These are phyloP conservation scores for Apteryx mantelli DNA, from an alignment of 2,113 vertebrate species.

Conservation along the genomic window DNA sequence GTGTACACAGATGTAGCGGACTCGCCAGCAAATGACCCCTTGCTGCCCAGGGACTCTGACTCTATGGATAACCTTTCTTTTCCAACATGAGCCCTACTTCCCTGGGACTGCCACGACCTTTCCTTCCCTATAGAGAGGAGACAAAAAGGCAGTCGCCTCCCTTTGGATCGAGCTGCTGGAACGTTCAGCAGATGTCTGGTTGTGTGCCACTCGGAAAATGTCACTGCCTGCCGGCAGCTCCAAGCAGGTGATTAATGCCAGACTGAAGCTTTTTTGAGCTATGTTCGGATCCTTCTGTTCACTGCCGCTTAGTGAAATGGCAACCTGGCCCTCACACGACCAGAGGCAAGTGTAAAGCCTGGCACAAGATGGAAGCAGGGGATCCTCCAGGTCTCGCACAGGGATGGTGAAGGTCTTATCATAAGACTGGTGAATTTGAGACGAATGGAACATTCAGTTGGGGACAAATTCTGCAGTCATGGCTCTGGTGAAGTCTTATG, in stretches of 20 bases:
- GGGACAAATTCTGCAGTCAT: not conserved
- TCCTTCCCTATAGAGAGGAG: conserved; percentile 51
- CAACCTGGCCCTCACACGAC: not conserved
- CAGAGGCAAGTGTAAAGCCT: not conserved
- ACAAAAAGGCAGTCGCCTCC: conserved; percentile 4
- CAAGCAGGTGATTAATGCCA: conserved; percentile 68
- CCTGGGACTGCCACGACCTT: conserved; percentile 56
- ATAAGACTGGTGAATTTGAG: not conserved
- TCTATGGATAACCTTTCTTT: conserved; percentile 11
- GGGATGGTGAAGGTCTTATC: not conserved
- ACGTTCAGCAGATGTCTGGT: conserved; percentile 62
- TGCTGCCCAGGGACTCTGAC: not conserved
- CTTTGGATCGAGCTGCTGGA: conserved; percentile 26
- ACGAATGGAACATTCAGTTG: not conserved
- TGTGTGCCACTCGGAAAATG: conserved; percentile 65
- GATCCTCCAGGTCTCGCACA: fast-evolving
- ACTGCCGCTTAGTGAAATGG: not conserved
- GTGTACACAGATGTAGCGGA: not conserved
- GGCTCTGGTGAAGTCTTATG: fast-evolving
- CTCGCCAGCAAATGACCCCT: not conserved
- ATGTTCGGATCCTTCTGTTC: conserved; percentile 32
- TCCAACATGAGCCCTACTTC: not conserved
- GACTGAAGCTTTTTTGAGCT: conserved; percentile 42
- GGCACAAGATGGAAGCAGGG: not conserved
- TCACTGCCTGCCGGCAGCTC: conserved; percentile 65